Base-by-base conservation (phyloP, 2,113 vertebrate species). In the Lamprologus speciosus region DNA sequence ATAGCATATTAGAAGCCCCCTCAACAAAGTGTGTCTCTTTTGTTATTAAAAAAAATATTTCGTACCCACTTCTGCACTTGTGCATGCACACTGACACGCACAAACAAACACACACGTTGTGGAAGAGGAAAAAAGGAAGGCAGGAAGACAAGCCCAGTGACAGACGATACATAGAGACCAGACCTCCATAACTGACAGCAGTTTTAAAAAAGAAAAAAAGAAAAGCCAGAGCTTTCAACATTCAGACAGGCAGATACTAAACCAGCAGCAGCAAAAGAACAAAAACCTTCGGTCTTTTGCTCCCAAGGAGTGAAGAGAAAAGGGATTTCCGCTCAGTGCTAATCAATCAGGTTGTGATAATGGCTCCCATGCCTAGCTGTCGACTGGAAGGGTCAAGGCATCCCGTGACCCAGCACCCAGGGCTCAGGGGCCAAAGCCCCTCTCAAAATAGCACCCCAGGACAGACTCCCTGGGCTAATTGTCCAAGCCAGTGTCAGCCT, bases 341-440 rank as follows among this genome's bases (percentile, higher is more conserved):
- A 97, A 97, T 97, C 96, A 97, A 97, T 97, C 96, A 97, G 96
- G 86, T 93, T 87, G 89, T 95, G 95, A 97, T 97, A 97, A 97
- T 96, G 95, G 96, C 93, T 96, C 95, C 95, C 95, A 95, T 95
- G 95, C 96, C 91, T 96, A 92, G 95, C 95, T 95, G 96, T 95
- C 96, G 96, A 96, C 96, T 95, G 91, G 86, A 95, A 86, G 95
- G 97, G 97, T 97, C 97, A 97, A 91, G 95, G 92, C 95, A 94
- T 96, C 96, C 94, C 94, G 87, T 97, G 96, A 97, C 96, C 97
- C 93, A 85, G 90, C 91, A 94, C 95, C 93, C 93, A 91, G 92
- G 90, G 93, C 95, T 93, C 94, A 89, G 90, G 87, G 93, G 93
- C 91, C 93, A 95, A 94, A 94, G 91, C 93, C 89, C 78, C 91